Conservation (phyloP, 2,888 invertebrate genomes). For the Phortica magna region DNA sequence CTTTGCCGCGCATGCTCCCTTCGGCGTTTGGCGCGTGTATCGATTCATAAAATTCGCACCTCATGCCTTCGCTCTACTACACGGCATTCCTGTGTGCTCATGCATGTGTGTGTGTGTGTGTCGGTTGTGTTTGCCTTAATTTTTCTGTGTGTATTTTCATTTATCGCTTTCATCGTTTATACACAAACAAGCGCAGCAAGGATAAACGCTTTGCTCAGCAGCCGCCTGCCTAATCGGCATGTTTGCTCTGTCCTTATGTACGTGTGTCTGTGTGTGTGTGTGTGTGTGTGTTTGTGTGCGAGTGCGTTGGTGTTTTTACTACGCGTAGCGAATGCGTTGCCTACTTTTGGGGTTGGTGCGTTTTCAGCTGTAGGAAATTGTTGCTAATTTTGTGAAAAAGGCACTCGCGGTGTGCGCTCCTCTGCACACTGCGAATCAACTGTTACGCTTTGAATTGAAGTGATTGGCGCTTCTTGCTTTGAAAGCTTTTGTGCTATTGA, state of each 20-base stretch:
- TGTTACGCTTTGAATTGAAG: constrained; percentile 47
- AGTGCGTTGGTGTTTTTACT: neutral
- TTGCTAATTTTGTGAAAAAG: neutral
- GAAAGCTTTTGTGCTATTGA: neutral
- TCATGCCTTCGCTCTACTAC: constrained; percentile 37
- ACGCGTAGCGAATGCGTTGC: neutral
- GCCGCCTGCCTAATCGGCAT: constrained; percentile 5
- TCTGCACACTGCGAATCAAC: constrained; percentile 31
- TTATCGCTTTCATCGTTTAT: neutral
- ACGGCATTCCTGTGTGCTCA: neutral
- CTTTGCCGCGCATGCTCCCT: constrained; percentile 53
- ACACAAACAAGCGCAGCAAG: constrained; percentile 3
- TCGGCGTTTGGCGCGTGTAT: constrained; percentile 55
- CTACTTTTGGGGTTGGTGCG: neutral
- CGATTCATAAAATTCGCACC: constrained; percentile 60
- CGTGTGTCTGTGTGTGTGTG: neutral
- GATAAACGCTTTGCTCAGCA: constrained; percentile 12
- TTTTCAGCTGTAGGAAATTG: constrained; percentile 3
- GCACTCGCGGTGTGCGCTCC: constrained; percentile 16
- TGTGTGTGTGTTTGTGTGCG: neutral
- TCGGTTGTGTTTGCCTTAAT: constrained; percentile 39
- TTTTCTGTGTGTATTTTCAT: constrained; percentile 28
- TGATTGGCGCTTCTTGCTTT: constrained; percentile 40
- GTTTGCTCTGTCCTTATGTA: neutral
- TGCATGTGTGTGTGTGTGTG: constrained; percentile 25